These are phyloP conservation scores for Drosophila prolongata DNA, from an alignment of 2,888 invertebrate species.

Conservation along the genomic window DNA sequence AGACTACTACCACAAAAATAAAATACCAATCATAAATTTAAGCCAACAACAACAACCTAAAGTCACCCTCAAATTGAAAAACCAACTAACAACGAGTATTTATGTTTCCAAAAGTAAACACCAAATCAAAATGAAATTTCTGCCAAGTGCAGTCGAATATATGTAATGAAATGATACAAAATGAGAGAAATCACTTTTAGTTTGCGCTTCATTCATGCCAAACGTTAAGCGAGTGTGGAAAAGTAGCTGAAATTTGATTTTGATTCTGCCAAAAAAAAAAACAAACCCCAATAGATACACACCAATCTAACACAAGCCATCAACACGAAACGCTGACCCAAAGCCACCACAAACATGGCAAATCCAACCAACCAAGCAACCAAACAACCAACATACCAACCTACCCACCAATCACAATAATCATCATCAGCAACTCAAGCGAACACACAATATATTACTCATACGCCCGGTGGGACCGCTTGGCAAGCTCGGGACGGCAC, in stretches of 20 bases:
- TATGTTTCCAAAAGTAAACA: slow-evolving; percentile 76
- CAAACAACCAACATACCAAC: slow-evolving; percentile 9
- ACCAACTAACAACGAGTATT: slow-evolving; percentile 60
- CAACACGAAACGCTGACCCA: slow-evolving; percentile 29
- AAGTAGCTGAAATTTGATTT: slow-evolving; percentile 82
- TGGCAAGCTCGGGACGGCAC: slow-evolving; percentile 20
- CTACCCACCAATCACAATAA: slow-evolving; percentile 27
- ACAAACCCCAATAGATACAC: slow-evolving; percentile 31
- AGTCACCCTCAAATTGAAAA: slow-evolving; percentile 48
- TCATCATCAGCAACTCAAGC: slow-evolving; percentile 33
- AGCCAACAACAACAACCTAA: slow-evolving; percentile 58
- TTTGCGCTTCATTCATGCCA: slow-evolving; percentile 76
- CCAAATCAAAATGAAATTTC: slow-evolving; percentile 84
- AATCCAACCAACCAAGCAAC: slow-evolving; percentile 4
- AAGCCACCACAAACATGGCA: slow-evolving; percentile 64
- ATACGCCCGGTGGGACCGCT: slow-evolving; percentile 49
- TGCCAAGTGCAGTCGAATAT: slow-evolving; percentile 33
- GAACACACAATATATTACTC: slow-evolving; percentile 39
- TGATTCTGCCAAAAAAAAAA: slow-evolving; percentile 69
- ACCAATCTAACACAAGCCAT: slow-evolving; percentile 41
- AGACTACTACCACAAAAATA: slow-evolving; percentile 52
- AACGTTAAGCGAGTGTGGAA: slow-evolving; percentile 50
- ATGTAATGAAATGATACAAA: slow-evolving; percentile 3
- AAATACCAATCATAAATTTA: slow-evolving; percentile 64
- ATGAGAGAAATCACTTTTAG: slow-evolving; percentile 65